Evolutionary conservation across 1,140 invertebrate species (phyloP).

Genomic region (Drosophila sulfurigaster): DNA sequence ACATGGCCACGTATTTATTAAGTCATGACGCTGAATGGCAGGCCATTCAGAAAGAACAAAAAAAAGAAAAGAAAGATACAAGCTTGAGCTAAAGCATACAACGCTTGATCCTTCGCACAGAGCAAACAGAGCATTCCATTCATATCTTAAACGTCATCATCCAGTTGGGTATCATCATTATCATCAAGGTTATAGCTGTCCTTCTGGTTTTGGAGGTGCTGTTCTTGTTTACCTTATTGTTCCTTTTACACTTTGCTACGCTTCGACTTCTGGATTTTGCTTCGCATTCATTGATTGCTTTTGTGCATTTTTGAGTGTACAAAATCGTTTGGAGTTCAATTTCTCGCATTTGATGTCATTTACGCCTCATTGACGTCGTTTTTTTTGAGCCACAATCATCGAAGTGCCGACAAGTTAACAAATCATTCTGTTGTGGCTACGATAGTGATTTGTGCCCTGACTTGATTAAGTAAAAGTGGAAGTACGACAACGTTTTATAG

Average conservation of each 20-base stretch:
- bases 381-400: neutral
- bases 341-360: conserved; percentile 61
- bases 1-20: conserved; percentile 66
- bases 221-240: conserved; percentile 32
- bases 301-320: conserved; percentile 61
- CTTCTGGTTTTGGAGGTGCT: conserved; percentile 8
- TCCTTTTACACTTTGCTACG: conserved; percentile 6
- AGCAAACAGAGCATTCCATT: neutral
- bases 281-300: conserved; percentile 50
- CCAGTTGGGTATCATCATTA: neutral
- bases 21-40: conserved; percentile 66
- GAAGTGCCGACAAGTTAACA: conserved; percentile 12
- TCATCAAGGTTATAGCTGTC: conserved; percentile 8
- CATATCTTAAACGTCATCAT: conserved; percentile 31
- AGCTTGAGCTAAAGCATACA: conserved; percentile 23
- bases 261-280: neutral
- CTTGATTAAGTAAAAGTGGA: neutral
- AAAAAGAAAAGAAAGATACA: conserved; percentile 7
- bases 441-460: neutral
- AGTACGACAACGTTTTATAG: neutral
- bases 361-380: conserved; percentile 58
- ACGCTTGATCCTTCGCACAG: conserved; percentile 21
- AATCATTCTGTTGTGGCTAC: conserved; percentile 38
- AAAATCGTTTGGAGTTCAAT: conserved; percentile 54
- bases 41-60: conserved; percentile 35